Conservation (phyloP, 1,140 invertebrate genomes). For the Heliconius melpomene region DNA sequence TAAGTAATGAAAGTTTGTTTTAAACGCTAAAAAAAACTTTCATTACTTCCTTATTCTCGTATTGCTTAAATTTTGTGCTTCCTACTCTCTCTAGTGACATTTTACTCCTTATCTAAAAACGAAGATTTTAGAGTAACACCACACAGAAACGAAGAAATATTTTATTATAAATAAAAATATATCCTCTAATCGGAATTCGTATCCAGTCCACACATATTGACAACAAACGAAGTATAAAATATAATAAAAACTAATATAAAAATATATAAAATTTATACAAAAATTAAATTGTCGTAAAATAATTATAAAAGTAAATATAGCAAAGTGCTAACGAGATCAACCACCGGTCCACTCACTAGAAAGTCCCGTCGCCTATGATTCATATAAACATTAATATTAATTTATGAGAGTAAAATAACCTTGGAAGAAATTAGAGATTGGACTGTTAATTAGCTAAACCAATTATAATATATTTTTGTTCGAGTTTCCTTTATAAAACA, state of each 20-base stretch:
- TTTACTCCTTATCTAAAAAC: too few species aligned
- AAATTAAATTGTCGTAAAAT: not conserved
- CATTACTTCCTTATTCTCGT: not conserved
- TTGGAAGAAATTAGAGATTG: slow-evolving; percentile 23
- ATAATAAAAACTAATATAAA: too few species aligned
- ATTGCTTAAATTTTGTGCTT: too few species aligned
- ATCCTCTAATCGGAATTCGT: too few species aligned
- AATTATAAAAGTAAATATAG: not conserved
- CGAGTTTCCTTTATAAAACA: not conserved
- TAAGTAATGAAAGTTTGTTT: not conserved
- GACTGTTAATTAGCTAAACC: slow-evolving; percentile 2
- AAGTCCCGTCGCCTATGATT: slow-evolving; percentile 32
- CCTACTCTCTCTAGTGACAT: too few species aligned
- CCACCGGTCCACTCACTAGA: slow-evolving; percentile 25
- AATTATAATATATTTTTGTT: slow-evolving; percentile 4
- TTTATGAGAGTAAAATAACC: slow-evolving; percentile 28
- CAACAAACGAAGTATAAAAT: too few species aligned
- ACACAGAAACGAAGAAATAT: too few species aligned
- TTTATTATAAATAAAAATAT: too few species aligned
- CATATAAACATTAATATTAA: slow-evolving; percentile 30
- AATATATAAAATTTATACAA: not conserved
- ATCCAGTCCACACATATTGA: too few species aligned
- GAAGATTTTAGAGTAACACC: too few species aligned
- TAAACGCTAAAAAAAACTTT: not conserved
- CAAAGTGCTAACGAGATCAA: slow-evolving; percentile 17